Conservation (phyloP, 2,888 invertebrate species). For the Philhelius pedissequus region DNA sequence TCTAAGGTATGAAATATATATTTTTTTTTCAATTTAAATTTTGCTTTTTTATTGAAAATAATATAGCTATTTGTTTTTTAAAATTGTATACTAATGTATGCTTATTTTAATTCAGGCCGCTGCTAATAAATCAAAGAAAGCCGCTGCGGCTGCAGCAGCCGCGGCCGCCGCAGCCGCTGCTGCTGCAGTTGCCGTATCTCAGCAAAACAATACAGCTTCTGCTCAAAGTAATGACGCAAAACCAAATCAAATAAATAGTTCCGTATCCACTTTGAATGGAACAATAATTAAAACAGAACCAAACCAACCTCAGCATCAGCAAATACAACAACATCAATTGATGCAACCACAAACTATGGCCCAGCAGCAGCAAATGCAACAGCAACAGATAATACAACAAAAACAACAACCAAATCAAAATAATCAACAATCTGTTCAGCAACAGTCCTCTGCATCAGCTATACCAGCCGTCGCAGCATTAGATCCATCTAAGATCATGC, state of each 20-base stretch:
- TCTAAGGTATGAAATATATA: constrained; percentile 73
- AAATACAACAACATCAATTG: constrained; percentile 71
- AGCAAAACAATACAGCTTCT: constrained; percentile 58
- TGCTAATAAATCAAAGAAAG: constrained; percentile 77
- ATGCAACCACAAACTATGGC: constrained; percentile 57
- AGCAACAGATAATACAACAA: constrained; percentile 40
- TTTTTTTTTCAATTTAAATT: neutral
- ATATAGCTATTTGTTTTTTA: neutral
- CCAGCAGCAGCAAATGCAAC: constrained; percentile 61
- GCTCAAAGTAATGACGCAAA: constrained; percentile 68
- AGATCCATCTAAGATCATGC: constrained; percentile 81
- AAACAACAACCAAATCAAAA: constrained; percentile 70
- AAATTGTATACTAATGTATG: neutral
- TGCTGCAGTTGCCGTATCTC: constrained; percentile 34
- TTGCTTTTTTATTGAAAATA: neutral
- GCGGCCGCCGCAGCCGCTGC: constrained; percentile 72
- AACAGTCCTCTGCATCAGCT: constrained; percentile 73
- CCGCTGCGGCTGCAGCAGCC: constrained; percentile 73
- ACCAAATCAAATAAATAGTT: constrained; percentile 67
- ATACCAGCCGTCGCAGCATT: constrained; percentile 79
- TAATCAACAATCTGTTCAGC: constrained; percentile 71
- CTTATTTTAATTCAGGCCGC: constrained; percentile 73
- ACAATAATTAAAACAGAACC: constrained; percentile 54
- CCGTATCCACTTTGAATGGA: constrained; percentile 59
- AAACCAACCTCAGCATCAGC: constrained; percentile 65